Conservation (phyloP, 1,140 invertebrate genomes). For the Sarcophaga bullata region DNA sequence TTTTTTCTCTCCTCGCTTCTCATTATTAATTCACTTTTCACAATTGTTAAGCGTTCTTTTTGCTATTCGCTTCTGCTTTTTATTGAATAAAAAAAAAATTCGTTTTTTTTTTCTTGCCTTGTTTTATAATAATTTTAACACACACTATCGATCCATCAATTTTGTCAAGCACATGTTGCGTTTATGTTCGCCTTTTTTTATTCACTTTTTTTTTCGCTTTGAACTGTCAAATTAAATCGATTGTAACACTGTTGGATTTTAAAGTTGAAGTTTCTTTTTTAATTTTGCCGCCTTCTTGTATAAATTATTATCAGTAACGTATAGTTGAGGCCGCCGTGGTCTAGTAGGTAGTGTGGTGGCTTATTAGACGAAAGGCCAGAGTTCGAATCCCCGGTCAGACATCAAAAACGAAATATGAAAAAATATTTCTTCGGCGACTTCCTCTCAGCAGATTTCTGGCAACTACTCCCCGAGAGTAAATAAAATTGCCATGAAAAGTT, state of each 20-base stretch:
- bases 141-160: slow-evolving; percentile 11
- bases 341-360: background rate
- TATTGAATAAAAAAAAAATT: background rate
- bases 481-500: too few relatives aligned
- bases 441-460: too few relatives aligned
- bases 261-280: background rate
- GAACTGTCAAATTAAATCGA: slow-evolving; percentile 16
- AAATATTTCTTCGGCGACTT: too few relatives aligned
- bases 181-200: background rate
- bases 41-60: too few relatives aligned
- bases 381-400: too few relatives aligned
- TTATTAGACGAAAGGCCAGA: too few relatives aligned
- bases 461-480: too few relatives aligned
- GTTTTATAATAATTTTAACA: background rate
- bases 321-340: background rate
- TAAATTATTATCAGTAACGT: background rate
- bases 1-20: background rate
- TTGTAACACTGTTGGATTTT: background rate
- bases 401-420: too few relatives aligned
- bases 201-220: background rate
- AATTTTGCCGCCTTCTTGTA: background rate
- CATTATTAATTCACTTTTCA: background rate
- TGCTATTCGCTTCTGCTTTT: background rate
- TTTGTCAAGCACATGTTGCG: slow-evolving; percentile 8
- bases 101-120: background rate